Evolutionary conservation across 2,888 invertebrate species (phyloP).

Genomic region (Ophioninae sp.): DNA sequence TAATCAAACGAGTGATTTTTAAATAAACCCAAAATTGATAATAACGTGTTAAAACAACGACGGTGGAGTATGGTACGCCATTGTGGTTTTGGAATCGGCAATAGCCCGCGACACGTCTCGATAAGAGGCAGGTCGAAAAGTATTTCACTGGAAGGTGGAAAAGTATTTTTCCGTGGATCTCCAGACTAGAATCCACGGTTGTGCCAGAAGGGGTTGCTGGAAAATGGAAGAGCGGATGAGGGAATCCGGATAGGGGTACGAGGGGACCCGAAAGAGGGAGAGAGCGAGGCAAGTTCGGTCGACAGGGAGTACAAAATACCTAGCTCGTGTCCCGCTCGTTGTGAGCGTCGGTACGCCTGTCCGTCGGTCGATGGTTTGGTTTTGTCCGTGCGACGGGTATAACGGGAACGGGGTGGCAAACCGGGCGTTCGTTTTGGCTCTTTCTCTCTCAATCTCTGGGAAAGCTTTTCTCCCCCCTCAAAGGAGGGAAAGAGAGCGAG

Average conservation of each 20-base stretch:
- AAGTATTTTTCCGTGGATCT: constrained; percentile 36
- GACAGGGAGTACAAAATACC: constrained; percentile 71
- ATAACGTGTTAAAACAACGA: too few species aligned
- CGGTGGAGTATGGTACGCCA: constrained; percentile 26
- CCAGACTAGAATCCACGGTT: constrained; percentile 44
- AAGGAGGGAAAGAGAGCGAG: constrained; percentile 63
- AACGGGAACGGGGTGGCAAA: constrained; percentile 53
- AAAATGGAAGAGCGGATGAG: constrained; percentile 6
- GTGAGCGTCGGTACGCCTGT: constrained; percentile 71
- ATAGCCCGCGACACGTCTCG: constrained; percentile 37
- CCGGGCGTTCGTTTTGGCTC: constrained; percentile 50
- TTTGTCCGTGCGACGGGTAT: constrained; percentile 73
- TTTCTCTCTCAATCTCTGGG: constrained; percentile 36
- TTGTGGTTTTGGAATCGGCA: constrained; percentile 27
- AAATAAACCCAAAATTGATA: too few species aligned
- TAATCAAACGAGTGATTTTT: too few species aligned
- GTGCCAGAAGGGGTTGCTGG: constrained; percentile 44
- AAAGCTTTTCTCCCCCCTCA: constrained; percentile 25
- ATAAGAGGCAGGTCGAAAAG: constrained; percentile 48
- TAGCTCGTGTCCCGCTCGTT: constrained; percentile 72
- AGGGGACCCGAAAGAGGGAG: constrained; percentile 16
- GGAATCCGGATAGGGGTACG: constrained; percentile 34
- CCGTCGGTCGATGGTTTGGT: constrained; percentile 79
- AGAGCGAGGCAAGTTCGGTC: constrained; percentile 64
- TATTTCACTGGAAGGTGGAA: constrained; percentile 41